Conservation (phyloP, 2,113 vertebrate species). For the Nothocercus nigrocapillus region DNA sequence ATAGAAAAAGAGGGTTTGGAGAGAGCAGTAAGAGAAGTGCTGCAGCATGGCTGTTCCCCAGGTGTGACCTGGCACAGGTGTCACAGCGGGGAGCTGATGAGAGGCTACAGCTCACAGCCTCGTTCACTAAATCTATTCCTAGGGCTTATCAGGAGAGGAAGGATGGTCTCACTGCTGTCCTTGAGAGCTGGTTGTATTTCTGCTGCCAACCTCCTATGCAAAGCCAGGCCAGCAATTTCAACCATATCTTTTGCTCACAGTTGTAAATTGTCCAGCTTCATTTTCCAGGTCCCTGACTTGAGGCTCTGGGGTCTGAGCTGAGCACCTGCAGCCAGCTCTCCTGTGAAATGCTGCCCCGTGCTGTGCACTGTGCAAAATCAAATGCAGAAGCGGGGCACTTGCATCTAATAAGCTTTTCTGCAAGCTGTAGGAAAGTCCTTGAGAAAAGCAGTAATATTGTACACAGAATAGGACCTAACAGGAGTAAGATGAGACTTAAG, state of each 20-base stretch:
- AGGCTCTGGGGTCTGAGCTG: background rate
- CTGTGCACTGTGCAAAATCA: background rate
- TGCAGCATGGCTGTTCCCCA: background rate
- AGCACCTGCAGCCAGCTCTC: background rate
- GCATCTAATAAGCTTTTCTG: background rate
- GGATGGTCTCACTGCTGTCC: background rate
- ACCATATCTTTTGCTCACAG: background rate
- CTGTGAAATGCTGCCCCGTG: background rate
- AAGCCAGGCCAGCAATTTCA: constrained; percentile 43
- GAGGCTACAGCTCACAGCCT: background rate
- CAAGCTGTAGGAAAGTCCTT: background rate
- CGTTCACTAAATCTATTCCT: constrained; percentile 5
- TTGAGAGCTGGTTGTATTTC: constrained; percentile 40
- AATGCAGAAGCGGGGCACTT: background rate
- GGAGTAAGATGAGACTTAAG: background rate
- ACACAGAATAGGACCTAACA: background rate
- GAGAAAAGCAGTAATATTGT: background rate
- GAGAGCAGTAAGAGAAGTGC: background rate
- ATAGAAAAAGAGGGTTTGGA: background rate
- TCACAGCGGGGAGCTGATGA: accelerated
- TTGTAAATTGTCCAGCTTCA: constrained; percentile 29
- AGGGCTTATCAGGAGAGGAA: background rate
- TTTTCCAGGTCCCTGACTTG: constrained; percentile 17
- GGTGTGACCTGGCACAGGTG: background rate
- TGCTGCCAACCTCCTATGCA: constrained; percentile 1